phyloP scores from a whole-genome alignment of 2,888 invertebrate genomes.

The Leptopilina drosophilae region DNA sequence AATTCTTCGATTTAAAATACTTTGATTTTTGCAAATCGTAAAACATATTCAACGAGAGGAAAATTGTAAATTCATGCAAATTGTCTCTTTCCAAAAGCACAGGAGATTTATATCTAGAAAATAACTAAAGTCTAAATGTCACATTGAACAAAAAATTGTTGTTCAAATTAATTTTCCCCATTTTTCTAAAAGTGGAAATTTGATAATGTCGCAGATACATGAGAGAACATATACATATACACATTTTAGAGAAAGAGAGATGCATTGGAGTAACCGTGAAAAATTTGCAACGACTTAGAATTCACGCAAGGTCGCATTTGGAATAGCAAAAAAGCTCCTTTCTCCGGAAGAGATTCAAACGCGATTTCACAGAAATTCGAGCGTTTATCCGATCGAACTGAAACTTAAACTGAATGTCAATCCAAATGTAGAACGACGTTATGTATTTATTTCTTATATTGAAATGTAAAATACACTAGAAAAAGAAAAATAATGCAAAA shows the following conservation, averaged over 20 bases:
- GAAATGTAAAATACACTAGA: too few relatives aligned
- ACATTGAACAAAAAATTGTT: too few relatives aligned
- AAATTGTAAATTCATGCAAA: too few relatives aligned
- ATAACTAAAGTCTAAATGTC: too few relatives aligned
- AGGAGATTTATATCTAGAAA: too few relatives aligned
- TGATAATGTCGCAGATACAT: neutral
- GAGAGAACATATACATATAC: neutral
- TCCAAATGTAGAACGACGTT: constrained; percentile 5
- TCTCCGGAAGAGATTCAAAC: constrained; percentile 38
- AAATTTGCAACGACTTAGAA: constrained; percentile 34
- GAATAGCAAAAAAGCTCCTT: constrained; percentile 35
- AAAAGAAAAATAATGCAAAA: too few relatives aligned
- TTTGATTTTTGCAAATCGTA: too few relatives aligned
- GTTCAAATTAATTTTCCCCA: too few relatives aligned
- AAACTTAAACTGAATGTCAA: constrained; percentile 34
- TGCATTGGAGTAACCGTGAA: constrained; percentile 30
- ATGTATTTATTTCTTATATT: neutral
- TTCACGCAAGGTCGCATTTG: constrained; percentile 37
- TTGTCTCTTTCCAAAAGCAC: too few relatives aligned
- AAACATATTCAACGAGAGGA: too few relatives aligned
- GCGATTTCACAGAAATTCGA: constrained; percentile 27
- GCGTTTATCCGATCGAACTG: constrained; percentile 40
- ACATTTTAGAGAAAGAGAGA: neutral
- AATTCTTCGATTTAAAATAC: too few relatives aligned
- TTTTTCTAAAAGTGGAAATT: too few relatives aligned